Evolutionary conservation across 2,113 vertebrate genomes (phyloP), one percentile per base, ranked within the genome.

Genomic region (Agelaius phoeniceus): DNA sequence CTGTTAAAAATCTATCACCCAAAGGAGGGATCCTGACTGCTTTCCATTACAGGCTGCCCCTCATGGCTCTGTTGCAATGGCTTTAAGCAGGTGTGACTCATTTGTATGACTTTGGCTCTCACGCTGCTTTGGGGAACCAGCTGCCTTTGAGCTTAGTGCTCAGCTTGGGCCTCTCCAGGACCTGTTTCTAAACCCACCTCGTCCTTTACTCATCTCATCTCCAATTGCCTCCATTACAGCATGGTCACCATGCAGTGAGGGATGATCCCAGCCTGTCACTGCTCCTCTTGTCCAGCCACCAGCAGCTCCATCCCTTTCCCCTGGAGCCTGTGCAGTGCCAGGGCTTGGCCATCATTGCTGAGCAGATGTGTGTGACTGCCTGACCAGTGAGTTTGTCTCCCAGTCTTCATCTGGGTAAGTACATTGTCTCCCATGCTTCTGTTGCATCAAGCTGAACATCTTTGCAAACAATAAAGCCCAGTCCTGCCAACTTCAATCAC

Each of bases 61-160:
- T 96, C 73, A 20, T 24, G 2, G 4, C 48, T 41, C 39, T 51
- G 21, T 11, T 75, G 48, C 4, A 5, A 48, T 72, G 80, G 69
- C 62, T 94, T 87, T 75, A 52, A 74, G 90, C 85, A 93, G 72
- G 55, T 96, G 88, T 80, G 83, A 71, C 72, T 87, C 84, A 35
- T 91, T 84, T 82, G 57, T 84, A 18, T 39, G 81, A 23, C 37
- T 73, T 4, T 58, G 82, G 78, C 52, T 78, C 15, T 77, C 66
- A 24, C 3, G 13, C 81, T 85, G 74, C 78, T 85, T 63, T 75
- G 66, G 66, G 82, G 85, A 84, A 79, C 39, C 74, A 89, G 52
- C 78, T 93, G 87, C 62, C 58, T 85, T 68, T 61, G 71, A 51
- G 82, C 66, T 96, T 51, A 76, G 48, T 16, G 41, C 27, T 82